phyloP scores from a whole-genome alignment of 2,113 vertebrate genomes.

The Condylura cristata region DNA sequence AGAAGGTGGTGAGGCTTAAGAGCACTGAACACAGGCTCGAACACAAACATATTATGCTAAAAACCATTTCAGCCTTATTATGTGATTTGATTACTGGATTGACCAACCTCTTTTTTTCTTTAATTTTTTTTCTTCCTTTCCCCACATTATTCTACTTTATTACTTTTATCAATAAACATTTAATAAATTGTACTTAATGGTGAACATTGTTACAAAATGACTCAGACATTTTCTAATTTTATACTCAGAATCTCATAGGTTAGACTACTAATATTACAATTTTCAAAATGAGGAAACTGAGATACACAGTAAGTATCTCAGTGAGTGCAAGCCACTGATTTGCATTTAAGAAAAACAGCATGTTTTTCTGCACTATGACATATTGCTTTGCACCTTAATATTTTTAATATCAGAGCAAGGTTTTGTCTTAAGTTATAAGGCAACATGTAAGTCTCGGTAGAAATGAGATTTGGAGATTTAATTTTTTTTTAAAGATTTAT shows the following conservation, averaged over 20 bases:
- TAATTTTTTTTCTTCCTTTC: not conserved
- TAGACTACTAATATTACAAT: not conserved
- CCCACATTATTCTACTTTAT: not conserved
- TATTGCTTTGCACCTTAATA: slow-evolving; percentile 18
- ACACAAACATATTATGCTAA: not conserved
- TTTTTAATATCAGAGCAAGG: not conserved
- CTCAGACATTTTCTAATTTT: not conserved
- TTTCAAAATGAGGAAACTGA: not conserved
- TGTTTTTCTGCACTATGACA: not conserved
- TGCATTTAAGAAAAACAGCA: not conserved
- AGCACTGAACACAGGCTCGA: not conserved
- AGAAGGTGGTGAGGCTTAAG: not conserved
- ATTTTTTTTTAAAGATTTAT: not conserved
- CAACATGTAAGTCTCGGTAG: not conserved
- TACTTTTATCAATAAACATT: not conserved
- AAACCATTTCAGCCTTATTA: not conserved
- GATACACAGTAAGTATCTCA: not conserved
- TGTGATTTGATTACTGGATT: not conserved
- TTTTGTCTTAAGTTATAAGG: not conserved
- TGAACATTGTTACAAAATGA: not conserved
- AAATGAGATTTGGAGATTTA: not conserved
- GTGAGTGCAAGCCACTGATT: not conserved
- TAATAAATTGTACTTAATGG: not conserved
- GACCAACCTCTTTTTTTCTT: not conserved
- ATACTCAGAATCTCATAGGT: not conserved